Percentiles rank a stretch among this genome's conserved stretches.
phyloP scores from a whole-genome alignment of 2,113 vertebrate genomes.

The Peromyscus leucopus region DNA sequence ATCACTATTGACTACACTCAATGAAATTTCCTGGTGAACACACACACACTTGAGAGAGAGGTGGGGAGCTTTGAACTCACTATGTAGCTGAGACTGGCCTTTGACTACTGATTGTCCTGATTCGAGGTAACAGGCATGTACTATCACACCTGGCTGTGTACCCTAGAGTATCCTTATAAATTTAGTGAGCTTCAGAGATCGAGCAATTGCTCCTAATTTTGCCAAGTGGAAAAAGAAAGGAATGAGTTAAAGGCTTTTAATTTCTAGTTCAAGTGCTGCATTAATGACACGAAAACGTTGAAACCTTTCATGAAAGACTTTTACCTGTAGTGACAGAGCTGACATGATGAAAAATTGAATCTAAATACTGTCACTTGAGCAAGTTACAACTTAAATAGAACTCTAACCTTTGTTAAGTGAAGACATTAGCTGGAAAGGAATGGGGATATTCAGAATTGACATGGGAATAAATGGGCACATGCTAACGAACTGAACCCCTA shows the following conservation, averaged over 20 bases:
- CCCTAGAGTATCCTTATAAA: not conserved
- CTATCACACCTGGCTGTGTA: not conserved
- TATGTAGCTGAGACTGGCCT: not conserved
- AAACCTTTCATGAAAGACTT: not conserved
- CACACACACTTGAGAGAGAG: no score
- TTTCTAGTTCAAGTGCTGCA: not conserved
- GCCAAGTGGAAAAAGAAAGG: not conserved
- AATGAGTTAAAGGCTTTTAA: not conserved
- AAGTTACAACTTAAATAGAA: not conserved
- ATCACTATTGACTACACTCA: not conserved
- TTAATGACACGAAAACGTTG: not conserved
- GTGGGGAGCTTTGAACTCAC: not conserved
- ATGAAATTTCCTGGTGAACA: not conserved
- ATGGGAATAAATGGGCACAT: not conserved
- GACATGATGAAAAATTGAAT: not conserved
- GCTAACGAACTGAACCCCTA: not conserved
- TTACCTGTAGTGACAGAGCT: not conserved
- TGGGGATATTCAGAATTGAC: not conserved
- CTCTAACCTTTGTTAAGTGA: not conserved
- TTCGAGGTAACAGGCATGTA: not conserved
- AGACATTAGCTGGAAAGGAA: not conserved
- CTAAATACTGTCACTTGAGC: not conserved
- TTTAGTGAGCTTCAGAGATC: not conserved
- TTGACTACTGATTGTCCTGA: not conserved
- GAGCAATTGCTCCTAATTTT: not conserved